Evolutionary conservation across 2,888 invertebrate genomes (phyloP).

Genomic region (Leptodirus hochenwartii): DNA sequence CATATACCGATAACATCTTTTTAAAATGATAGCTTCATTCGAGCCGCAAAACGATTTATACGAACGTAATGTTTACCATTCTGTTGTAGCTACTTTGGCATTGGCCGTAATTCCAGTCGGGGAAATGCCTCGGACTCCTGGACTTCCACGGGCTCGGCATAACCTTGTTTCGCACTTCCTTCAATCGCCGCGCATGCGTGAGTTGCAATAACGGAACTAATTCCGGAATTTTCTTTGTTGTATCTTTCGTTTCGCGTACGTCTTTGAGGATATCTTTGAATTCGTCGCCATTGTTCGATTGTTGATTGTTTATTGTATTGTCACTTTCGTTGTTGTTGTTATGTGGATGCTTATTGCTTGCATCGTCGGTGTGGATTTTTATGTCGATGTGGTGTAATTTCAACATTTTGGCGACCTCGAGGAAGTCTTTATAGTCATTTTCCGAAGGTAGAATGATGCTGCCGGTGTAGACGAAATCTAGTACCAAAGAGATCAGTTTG

Average conservation of each 20-base stretch:
- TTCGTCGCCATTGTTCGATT: no score
- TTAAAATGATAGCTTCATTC: no score
- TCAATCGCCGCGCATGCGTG: conserved; percentile 14
- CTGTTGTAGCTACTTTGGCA: neutral
- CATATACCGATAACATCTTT: no score
- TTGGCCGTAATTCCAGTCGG: conserved; percentile 16
- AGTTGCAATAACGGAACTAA: conserved; percentile 19
- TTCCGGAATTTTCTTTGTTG: conserved; percentile 17
- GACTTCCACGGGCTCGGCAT: conserved; percentile 39
- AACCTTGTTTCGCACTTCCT: conserved; percentile 31
- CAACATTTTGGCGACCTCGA: conserved; percentile 32
- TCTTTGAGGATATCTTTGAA: conserved; percentile 1
- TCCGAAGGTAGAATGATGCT: conserved; percentile 33
- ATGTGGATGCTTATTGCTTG: conserved; percentile 10
- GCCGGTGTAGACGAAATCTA: conserved; percentile 52
- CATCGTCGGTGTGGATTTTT: no score
- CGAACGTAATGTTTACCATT: no score
- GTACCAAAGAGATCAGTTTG: conserved; percentile 40
- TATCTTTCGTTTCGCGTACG: conserved; percentile 9
- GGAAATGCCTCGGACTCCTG: conserved; percentile 20
- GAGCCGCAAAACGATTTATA: no score
- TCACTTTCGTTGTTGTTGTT: neutral
- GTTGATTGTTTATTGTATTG: conserved; percentile 9
- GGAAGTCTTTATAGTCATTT: conserved; percentile 29
- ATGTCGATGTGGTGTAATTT: conserved; percentile 15